phyloP scores from a whole-genome alignment of 2,888 invertebrate species.

The Idaea biselata region DNA sequence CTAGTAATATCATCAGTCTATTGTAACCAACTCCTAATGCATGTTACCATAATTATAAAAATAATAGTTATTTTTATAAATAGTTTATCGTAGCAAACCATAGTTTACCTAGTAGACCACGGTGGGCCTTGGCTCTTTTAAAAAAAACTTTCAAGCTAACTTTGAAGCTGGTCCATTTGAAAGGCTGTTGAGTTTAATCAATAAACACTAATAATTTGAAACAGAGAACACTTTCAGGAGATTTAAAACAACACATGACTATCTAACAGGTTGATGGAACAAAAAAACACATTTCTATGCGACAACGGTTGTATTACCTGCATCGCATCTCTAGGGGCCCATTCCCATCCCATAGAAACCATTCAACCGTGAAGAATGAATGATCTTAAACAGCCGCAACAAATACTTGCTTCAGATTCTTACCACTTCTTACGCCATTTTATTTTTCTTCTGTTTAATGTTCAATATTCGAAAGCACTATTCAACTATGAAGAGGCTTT shows the following conservation, averaged over 20 bases:
- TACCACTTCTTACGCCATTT: conserved; percentile 34
- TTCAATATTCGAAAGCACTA: conserved; percentile 26
- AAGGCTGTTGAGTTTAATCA: background rate
- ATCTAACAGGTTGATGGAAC: conserved; percentile 41
- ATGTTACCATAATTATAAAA: background rate
- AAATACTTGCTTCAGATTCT: conserved; percentile 61
- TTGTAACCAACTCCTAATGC: conserved; percentile 10
- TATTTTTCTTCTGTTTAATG: conserved; percentile 33
- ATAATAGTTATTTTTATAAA: too few species aligned
- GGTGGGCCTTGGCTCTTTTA: too few species aligned
- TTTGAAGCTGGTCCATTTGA: background rate
- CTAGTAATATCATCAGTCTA: conserved; percentile 19
- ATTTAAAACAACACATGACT: conserved; percentile 35
- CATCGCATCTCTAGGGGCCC: conserved; percentile 52
- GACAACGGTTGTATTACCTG: conserved; percentile 56
- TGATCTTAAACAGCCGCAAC: conserved; percentile 57
- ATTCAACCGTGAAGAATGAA: conserved; percentile 67
- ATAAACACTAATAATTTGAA: background rate
- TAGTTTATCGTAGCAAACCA: too few species aligned
- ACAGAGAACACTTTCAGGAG: background rate
- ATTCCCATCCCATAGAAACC: conserved; percentile 55
- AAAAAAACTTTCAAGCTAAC: too few species aligned
- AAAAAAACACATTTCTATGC: conserved; percentile 47
- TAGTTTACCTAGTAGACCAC: too few species aligned
- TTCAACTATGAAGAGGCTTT: conserved; percentile 4